These are phyloP conservation scores for Julus scandinavius DNA, from an alignment of 2,888 invertebrate species.

Conservation along the genomic window DNA sequence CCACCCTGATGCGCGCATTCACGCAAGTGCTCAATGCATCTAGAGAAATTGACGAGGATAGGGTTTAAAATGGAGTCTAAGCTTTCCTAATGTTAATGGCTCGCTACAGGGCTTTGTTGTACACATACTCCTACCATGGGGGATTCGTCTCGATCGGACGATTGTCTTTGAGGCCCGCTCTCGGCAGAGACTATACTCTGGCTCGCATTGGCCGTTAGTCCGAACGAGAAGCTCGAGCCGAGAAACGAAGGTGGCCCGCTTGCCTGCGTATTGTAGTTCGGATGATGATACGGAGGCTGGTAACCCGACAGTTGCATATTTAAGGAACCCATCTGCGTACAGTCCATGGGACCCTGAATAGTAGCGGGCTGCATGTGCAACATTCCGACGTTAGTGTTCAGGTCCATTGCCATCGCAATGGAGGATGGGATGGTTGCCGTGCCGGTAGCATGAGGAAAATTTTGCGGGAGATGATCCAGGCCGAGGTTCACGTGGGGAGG, in stretches of 20 bases:
- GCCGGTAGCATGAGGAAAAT: slow-evolving; percentile 62
- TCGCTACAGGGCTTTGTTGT: slow-evolving; percentile 92
- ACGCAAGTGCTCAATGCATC: slow-evolving; percentile 39
- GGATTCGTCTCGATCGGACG: slow-evolving; percentile 75
- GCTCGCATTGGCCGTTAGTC: slow-evolving; percentile 60
- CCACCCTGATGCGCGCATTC: neutral
- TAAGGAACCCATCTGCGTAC: slow-evolving; percentile 66
- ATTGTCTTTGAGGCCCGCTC: slow-evolving; percentile 54
- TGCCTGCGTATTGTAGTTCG: slow-evolving; percentile 50
- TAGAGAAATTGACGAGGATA: neutral
- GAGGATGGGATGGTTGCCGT: slow-evolving; percentile 67
- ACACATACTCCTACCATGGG: slow-evolving; percentile 90
- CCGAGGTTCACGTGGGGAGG: slow-evolving; percentile 51
- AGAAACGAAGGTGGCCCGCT: slow-evolving; percentile 61
- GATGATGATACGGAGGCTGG: slow-evolving; percentile 54
- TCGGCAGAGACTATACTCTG: slow-evolving; percentile 55
- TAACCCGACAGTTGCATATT: slow-evolving; percentile 66
- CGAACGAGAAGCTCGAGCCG: slow-evolving; percentile 61
- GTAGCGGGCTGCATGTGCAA: slow-evolving; percentile 59
- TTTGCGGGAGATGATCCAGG: slow-evolving; percentile 59
- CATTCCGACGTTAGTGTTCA: slow-evolving; percentile 61
- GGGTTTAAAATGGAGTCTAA: slow-evolving; percentile 53
- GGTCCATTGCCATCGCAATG: slow-evolving; percentile 66
- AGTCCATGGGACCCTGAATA: slow-evolving; percentile 62
- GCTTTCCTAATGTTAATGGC: slow-evolving; percentile 72